Conservation (phyloP, 2,888 invertebrate genomes). For the Drosophila mettleri region DNA sequence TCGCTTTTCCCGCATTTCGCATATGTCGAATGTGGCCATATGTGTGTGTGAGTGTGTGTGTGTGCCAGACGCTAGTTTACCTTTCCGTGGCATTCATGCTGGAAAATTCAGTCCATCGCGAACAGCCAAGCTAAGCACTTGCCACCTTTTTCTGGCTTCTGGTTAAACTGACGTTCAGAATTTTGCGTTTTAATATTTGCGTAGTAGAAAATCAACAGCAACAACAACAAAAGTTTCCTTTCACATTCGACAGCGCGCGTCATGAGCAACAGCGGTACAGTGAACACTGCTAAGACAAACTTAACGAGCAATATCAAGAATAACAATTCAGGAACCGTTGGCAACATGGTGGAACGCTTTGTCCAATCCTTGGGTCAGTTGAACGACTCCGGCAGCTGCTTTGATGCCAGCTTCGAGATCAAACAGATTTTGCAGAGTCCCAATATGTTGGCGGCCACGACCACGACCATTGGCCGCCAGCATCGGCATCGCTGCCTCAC, state of each 20-base stretch:
- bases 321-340: slow-evolving; percentile 34
- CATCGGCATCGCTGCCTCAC: slow-evolving; percentile 80
- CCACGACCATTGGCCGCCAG: slow-evolving; percentile 23
- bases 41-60: slow-evolving; percentile 22
- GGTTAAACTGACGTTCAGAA: slow-evolving; percentile 19
- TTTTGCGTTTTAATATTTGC: slow-evolving; percentile 66
- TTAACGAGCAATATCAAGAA: slow-evolving; percentile 18
- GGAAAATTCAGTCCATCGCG: slow-evolving; percentile 68
- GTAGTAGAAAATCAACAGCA: slow-evolving; percentile 8
- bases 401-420: slow-evolving; percentile 84
- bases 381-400: slow-evolving; percentile 84
- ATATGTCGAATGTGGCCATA: slow-evolving; percentile 1
- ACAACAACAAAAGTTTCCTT: slow-evolving; percentile 18
- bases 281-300: slow-evolving; percentile 17
- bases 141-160: not conserved
- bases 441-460: slow-evolving; percentile 27
- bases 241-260: slow-evolving; percentile 38
- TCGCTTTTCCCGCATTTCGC: slow-evolving; percentile 36
- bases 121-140: slow-evolving; percentile 58
- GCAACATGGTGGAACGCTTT: slow-evolving; percentile 83
- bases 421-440: slow-evolving; percentile 80
- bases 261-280: slow-evolving; percentile 56
- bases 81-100: slow-evolving; percentile 45
- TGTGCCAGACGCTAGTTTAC: slow-evolving; percentile 61
- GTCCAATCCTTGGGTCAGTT: slow-evolving; percentile 82